phyloP scores from a whole-genome alignment of 1,140 invertebrate genomes.

The Ectropis grisescens region DNA sequence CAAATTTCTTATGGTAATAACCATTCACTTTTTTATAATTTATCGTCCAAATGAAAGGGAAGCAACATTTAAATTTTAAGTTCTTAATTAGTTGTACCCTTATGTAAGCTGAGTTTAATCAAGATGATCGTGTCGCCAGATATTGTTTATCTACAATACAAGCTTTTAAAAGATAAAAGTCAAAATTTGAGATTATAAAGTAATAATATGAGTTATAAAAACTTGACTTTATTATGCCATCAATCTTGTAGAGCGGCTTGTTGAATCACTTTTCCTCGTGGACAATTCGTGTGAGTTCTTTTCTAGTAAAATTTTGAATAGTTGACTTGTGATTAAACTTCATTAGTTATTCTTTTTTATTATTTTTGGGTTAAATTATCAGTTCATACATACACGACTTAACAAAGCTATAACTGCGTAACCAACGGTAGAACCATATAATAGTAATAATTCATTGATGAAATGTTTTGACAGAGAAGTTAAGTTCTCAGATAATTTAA shows the following conservation, averaged over 20 bases:
- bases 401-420: too few relatives aligned
- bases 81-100: slow-evolving; percentile 22
- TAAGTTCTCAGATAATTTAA: too few relatives aligned
- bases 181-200: slow-evolving; percentile 55
- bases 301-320: not conserved
- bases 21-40: too few relatives aligned
- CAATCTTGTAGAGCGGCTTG: slow-evolving; percentile 48
- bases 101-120: slow-evolving; percentile 31
- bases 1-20: too few relatives aligned
- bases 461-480: too few relatives aligned
- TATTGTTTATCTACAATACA: slow-evolving; percentile 55
- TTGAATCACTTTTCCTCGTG: slow-evolving; percentile 12
- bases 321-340: too few relatives aligned
- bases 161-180: slow-evolving; percentile 51
- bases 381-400: too few relatives aligned
- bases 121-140: slow-evolving; percentile 41
- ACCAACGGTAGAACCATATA: too few relatives aligned
- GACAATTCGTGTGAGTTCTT: slow-evolving; percentile 17
- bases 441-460: too few relatives aligned
- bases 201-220: slow-evolving; percentile 54
- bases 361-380: too few relatives aligned
- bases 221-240: slow-evolving; percentile 56
- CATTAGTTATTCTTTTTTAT: too few relatives aligned
- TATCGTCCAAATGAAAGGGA: too few relatives aligned
- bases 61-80: slow-evolving; percentile 3